Percentiles rank a stretch among this genome's conserved stretches.
phyloP scores from a whole-genome alignment of 2,113 vertebrate genomes.

The Neofelis nebulosa region DNA sequence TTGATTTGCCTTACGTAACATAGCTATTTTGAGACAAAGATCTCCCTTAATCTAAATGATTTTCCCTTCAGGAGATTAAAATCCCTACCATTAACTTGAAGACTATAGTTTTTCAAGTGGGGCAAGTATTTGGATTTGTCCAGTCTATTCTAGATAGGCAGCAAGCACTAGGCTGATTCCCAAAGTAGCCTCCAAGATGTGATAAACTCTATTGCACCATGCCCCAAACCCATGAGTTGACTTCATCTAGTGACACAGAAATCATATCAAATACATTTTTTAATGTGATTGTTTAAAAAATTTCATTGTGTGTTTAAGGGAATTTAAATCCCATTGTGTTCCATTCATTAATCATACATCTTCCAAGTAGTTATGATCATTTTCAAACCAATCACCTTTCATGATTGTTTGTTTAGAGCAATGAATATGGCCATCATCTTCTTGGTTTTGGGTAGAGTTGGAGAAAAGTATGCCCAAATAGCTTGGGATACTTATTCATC shows the following conservation, averaged over 20 bases:
- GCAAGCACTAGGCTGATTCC: neutral
- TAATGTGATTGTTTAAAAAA: neutral
- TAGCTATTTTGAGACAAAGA: neutral
- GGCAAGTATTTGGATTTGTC: neutral
- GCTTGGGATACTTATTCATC: rapidly evolving
- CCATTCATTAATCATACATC: neutral
- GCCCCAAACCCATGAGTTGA: neutral
- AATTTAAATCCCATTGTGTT: neutral
- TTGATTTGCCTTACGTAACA: neutral
- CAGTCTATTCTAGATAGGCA: neutral
- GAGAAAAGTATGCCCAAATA: neutral
- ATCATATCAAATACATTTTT: neutral
- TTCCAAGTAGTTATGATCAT: neutral
- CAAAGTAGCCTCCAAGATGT: neutral
- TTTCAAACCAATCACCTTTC: neutral
- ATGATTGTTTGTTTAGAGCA: neutral
- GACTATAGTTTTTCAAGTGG: neutral
- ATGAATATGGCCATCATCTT: neutral
- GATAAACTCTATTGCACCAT: neutral
- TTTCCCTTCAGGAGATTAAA: neutral
- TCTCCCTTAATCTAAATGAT: neutral
- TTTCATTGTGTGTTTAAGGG: neutral
- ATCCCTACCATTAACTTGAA: neutral
- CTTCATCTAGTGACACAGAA: neutral
- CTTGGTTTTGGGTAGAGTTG: neutral